Evolutionary conservation across 23 tunicate species (phyloP).

Genomic region (Halocynthia aurantium): DNA sequence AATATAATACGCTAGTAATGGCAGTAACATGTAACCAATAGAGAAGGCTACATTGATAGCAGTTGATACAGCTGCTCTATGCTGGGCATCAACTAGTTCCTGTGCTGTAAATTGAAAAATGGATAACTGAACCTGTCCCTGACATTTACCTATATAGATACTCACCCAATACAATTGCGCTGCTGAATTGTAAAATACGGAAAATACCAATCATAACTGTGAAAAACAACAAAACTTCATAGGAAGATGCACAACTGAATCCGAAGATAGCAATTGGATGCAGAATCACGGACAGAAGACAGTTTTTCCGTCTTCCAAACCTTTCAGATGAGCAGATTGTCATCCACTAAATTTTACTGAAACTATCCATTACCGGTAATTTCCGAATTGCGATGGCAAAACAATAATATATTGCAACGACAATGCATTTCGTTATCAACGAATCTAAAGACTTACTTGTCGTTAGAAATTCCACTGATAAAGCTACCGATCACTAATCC

Average conservation of each 20-base stretch:
- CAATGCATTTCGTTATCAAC: too few species aligned
- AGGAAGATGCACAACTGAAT: conserved; percentile 9
- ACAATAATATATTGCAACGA: too few species aligned
- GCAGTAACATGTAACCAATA: conserved; percentile 21
- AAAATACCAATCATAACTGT: conserved; percentile 1
- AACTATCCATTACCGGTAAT: too few species aligned
- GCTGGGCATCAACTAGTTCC: conserved; percentile 22
- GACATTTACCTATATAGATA: background rate
- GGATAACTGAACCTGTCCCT: background rate
- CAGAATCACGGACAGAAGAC: background rate
- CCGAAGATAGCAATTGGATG: background rate
- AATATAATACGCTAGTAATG: conserved; percentile 9
- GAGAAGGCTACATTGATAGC: conserved; percentile 9
- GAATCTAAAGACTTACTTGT: background rate
- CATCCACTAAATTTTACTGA: too few species aligned
- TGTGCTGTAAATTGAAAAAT: background rate
- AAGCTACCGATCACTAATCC: conserved; percentile 18
- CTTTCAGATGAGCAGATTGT: background rate
- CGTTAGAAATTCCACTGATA: conserved; percentile 3
- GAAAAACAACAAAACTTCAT: background rate
- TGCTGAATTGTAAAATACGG: conserved; percentile 12
- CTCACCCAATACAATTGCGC: conserved; percentile 23
- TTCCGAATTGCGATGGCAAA: too few species aligned
- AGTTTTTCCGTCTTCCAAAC: conserved; percentile 6
- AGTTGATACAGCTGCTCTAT: conserved; percentile 9